Evolutionary conservation across 2,888 invertebrate species (phyloP), one percentile per base, ranked within the genome.

Genomic region (Sinopyrophorus schimmeli): DNA sequence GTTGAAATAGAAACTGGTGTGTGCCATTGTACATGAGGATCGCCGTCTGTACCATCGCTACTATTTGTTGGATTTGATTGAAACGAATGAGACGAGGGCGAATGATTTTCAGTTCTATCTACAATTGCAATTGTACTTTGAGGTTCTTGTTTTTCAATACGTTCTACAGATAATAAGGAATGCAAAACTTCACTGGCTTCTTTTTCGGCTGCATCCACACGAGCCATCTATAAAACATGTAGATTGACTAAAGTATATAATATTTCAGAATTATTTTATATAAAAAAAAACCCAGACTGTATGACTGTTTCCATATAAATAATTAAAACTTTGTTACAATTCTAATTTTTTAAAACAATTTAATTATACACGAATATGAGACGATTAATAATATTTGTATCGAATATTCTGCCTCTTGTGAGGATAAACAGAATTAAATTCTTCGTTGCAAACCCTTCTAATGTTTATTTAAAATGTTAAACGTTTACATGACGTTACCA

Each of bases 131-230:
- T n/a, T n/a, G n/a, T n/a, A n/a, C n/a, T n/a, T n/a, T n/a, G n/a
- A n/a, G n/a, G 55, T 54, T 73, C 73, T 53, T 68, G 67, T 62
- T 82, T 80, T 66, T 82, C 82, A 30, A 83, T 79, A 17, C 84
- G 74, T 68, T 84, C 83, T 54, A 84, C 83, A 5, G 83, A 82
- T 42, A 84, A 71, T 53, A 84, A 71, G 10, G 83, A 82, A 67
- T 84, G 83, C 40, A 85, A 73, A 27, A 85, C 84, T 72, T 84
- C 84, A 64, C 83, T 84, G 11, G 84, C 84, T 69, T 84, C 84
- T 69, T 83, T 84, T 72, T 84, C 85, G 20, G 84, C 84, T 51
- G 81, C 78, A 68, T 82, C 82, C 59, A 82, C 82, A 61, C 77
- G 77, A 67, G 81, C 79, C 81, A 82, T 80, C 73, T 79, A 77